A percentile compares a stretch with the other conserved stretches of the same genome.
Conservation (phyloP, 2,888 invertebrate genomes). For the Chrysomela aeneicollis region DNA sequence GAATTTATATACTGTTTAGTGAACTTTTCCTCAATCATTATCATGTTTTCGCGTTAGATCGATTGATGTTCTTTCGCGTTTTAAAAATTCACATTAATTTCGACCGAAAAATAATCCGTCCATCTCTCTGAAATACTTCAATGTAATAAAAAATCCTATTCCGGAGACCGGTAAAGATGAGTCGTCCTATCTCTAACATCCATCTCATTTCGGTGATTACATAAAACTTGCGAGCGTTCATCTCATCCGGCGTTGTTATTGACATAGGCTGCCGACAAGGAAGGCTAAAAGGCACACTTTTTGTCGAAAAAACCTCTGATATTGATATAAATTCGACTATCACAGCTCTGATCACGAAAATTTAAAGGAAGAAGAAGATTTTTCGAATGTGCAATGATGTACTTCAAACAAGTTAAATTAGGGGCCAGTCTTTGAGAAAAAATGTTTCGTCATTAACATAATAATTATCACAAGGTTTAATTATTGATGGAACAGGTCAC, state of each 20-base stretch:
- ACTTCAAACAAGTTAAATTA: no score
- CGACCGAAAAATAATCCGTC: constrained; percentile 22
- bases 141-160: constrained; percentile 42
- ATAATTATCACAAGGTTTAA: no score
- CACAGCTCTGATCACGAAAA: no score
- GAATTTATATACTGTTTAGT: no score
- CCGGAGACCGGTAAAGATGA: constrained; percentile 46
- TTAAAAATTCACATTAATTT: neutral
- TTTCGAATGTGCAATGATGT: no score
- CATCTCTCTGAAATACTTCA: constrained; percentile 30
- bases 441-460: no score
- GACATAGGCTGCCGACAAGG: constrained; percentile 28
- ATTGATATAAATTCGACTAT: no score
- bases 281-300: neutral
- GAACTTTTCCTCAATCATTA: no score
- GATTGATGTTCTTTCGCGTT: neutral
- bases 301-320: no score
- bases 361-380: no score
- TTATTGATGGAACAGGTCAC: no score
- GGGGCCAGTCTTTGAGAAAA: no score
- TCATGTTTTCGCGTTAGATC: neutral
- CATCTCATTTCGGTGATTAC: constrained; percentile 49
- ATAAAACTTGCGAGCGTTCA: constrained; percentile 46
- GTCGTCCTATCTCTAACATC: constrained; percentile 48
- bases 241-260: constrained; percentile 37